Percentiles rank a stretch among this genome's conserved stretches.
Evolutionary conservation across 2,888 invertebrate species (phyloP).

Genomic region (Pherbina coryleti): DNA sequence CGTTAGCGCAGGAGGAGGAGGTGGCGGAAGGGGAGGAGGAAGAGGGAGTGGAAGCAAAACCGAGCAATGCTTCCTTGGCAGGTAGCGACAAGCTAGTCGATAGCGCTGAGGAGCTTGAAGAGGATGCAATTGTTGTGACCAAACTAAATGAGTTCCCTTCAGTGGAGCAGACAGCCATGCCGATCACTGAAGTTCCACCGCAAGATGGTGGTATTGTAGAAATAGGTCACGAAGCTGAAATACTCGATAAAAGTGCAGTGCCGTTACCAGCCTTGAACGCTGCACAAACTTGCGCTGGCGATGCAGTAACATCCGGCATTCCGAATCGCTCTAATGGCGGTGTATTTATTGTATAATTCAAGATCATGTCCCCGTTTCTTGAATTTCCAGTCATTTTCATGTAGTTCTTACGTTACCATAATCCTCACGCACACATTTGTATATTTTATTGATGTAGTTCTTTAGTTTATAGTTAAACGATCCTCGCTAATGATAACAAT

Average conservation of each 20-base stretch:
- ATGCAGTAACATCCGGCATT: slow-evolving; percentile 27
- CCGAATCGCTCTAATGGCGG: slow-evolving; percentile 47
- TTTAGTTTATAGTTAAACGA: not conserved
- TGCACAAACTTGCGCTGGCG: slow-evolving; percentile 31
- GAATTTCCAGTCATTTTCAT: not conserved
- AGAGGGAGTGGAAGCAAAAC: not conserved
- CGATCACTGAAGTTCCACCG: slow-evolving; percentile 33
- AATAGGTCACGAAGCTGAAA: slow-evolving; percentile 67
- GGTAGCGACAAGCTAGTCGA: slow-evolving; percentile 54
- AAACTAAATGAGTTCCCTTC: slow-evolving; percentile 2
- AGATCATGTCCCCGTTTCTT: not conserved
- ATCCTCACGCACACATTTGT: not conserved
- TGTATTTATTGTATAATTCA: slow-evolving; percentile 57
- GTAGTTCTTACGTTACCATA: not conserved
- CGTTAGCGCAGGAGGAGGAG: slow-evolving; percentile 25
- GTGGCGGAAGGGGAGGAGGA: slow-evolving; percentile 1
- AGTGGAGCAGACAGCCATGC: slow-evolving; percentile 11
- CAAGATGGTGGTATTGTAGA: slow-evolving; percentile 64
- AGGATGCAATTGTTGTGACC: slow-evolving; percentile 40
- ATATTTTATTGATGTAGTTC: not conserved
- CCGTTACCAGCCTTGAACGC: not conserved
- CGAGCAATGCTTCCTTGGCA: slow-evolving; percentile 5
- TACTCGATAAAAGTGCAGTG: slow-evolving; percentile 56
- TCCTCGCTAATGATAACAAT: not conserved
- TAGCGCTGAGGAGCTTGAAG: slow-evolving; percentile 57